Percentiles rank a stretch among this genome's conserved stretches.
Conservation (phyloP, 2,888 invertebrate genomes). For the Thereva unica region DNA sequence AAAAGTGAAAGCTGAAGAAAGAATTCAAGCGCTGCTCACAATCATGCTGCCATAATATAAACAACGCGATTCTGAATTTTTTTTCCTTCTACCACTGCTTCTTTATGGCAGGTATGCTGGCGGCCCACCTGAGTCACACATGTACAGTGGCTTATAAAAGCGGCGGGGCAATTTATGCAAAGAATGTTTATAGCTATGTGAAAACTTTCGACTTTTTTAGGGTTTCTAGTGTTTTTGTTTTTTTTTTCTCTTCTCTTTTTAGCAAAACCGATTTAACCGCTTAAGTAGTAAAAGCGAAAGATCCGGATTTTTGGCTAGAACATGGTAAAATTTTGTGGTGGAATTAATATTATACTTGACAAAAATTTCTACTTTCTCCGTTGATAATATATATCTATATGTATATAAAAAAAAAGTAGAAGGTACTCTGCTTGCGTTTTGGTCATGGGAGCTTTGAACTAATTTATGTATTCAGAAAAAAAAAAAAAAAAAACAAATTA, state of each 20-base stretch:
- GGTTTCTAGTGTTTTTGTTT: slow-evolving; percentile 2
- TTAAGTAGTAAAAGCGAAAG: slow-evolving; percentile 3
- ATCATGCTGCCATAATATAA: slow-evolving; percentile 17
- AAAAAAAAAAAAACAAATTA: too few species aligned
- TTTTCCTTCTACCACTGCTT: slow-evolving; percentile 4
- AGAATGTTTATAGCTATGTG: slow-evolving; percentile 29
- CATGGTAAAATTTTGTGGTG: too few species aligned
- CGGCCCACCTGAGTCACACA: slow-evolving; percentile 33
- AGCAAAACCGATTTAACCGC: neutral
- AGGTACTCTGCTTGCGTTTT: too few species aligned
- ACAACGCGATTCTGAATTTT: slow-evolving; percentile 30
- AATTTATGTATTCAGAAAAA: too few species aligned
- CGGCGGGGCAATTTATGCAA: slow-evolving; percentile 26
- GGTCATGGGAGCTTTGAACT: too few species aligned
- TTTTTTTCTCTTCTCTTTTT: slow-evolving; percentile 1
- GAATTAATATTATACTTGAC: slow-evolving; percentile 20
- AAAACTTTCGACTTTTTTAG: slow-evolving; percentile 34
- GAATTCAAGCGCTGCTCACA: slow-evolving; percentile 34
- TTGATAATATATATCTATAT: too few species aligned
- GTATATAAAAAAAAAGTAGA: too few species aligned
- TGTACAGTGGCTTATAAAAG: slow-evolving; percentile 34
- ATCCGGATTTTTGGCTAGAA: slow-evolving; percentile 31
- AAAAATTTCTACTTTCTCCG: slow-evolving; percentile 34
- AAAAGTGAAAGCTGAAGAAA: slow-evolving; percentile 40
- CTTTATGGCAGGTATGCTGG: slow-evolving; percentile 24